Conservation (phyloP, 2,113 vertebrate species). For the Serilophus lunatus region DNA sequence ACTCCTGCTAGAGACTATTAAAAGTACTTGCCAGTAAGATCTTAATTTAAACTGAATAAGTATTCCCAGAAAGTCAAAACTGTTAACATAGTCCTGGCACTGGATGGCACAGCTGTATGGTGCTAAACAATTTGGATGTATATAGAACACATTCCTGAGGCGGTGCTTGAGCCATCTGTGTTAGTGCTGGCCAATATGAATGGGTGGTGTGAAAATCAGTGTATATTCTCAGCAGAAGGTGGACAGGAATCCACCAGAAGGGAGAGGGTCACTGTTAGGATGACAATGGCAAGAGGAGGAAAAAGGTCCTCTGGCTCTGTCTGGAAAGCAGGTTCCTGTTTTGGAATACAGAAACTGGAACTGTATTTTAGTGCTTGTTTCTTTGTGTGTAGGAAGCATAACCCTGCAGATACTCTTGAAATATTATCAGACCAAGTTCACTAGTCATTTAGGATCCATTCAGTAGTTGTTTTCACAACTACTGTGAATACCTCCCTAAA, state of each 20-base stretch:
- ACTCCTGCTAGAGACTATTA: neutral
- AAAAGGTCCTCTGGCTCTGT: neutral
- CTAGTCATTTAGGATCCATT: neutral
- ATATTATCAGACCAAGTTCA: neutral
- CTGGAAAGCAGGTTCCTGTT: neutral
- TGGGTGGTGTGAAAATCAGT: neutral
- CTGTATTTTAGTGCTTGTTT: neutral
- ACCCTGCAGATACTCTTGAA: neutral
- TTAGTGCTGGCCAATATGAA: neutral
- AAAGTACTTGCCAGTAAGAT: neutral
- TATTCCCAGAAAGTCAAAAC: constrained; percentile 4
- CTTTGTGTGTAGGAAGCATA: neutral
- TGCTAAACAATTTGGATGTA: neutral
- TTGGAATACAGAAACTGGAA: neutral
- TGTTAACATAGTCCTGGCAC: neutral
- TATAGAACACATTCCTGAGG: neutral
- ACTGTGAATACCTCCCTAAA: neutral
- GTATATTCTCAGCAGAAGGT: neutral
- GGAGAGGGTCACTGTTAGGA: neutral
- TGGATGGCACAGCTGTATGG: neutral
- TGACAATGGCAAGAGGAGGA: neutral
- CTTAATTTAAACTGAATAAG: neutral
- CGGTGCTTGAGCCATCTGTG: neutral
- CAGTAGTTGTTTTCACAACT: neutral
- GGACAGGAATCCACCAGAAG: neutral